Percentiles rank a stretch among this genome's conserved stretches.
Evolutionary conservation across 1,140 invertebrate genomes (phyloP).

Genomic region (Atopsyche davidsoni): DNA sequence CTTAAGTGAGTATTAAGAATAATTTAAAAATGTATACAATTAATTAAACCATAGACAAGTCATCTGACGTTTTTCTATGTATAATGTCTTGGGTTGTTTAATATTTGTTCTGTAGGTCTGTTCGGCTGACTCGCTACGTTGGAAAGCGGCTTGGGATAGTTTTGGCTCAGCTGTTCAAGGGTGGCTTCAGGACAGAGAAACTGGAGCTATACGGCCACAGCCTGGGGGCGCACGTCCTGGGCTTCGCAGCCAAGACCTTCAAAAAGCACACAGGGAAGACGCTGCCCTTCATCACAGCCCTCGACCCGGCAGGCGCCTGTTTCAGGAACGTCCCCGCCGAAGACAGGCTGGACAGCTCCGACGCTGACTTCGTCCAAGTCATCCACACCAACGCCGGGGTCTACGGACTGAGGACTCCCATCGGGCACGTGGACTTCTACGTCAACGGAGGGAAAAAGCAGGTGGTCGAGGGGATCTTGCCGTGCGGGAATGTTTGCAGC

Average conservation of each 20-base stretch:
- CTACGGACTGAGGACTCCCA: constrained; percentile 36
- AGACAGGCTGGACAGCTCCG: constrained; percentile 33
- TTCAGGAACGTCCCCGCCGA: constrained; percentile 9
- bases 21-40: too few relatives aligned
- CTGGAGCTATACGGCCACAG: constrained; percentile 18
- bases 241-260: constrained; percentile 16
- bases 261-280: constrained; percentile 7
- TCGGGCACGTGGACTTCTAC: constrained; percentile 13
- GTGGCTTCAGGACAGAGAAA: constrained; percentile 3
- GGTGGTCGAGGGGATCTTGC: too few relatives aligned
- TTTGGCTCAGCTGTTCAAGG: constrained; percentile 2
- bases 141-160: constrained; percentile 8
- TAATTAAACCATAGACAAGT: too few relatives aligned
- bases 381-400: constrained; percentile 61
- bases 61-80: too few relatives aligned
- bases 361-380: constrained; percentile 60
- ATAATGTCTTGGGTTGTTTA: too few relatives aligned
- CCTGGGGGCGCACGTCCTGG: constrained; percentile 18
- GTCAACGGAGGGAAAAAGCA: constrained; percentile 13
- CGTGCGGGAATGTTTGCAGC: neutral
- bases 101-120: constrained; percentile 5
- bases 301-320: constrained; percentile 25
- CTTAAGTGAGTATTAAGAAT: too few relatives aligned
- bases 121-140: neutral
- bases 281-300: constrained; percentile 9